A percentile compares a stretch with the other conserved stretches of the same genome.
Conservation (phyloP, 2,113 vertebrate genomes). For the Eubucco bourcierii region DNA sequence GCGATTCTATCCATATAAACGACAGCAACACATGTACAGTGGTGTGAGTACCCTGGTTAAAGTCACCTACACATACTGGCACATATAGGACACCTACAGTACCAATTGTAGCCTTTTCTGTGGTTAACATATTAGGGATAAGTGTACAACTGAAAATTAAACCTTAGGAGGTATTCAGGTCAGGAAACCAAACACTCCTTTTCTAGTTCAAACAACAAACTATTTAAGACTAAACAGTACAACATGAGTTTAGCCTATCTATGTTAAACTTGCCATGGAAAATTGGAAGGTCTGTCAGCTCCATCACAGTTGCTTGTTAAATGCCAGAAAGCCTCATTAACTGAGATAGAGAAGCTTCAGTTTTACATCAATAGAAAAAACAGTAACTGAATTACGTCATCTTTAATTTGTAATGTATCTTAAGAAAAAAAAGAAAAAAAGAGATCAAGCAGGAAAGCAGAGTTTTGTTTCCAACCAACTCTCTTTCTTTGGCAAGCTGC, state of each 20-base stretch:
- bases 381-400: not conserved
- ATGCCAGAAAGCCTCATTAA: not conserved
- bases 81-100: not conserved
- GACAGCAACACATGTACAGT: not conserved
- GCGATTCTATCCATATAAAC: not conserved
- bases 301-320: not conserved
- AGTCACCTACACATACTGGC: not conserved
- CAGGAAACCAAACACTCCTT: not conserved
- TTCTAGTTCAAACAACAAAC: not conserved
- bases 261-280: not conserved
- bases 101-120: not conserved
- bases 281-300: not conserved
- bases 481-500: constrained; percentile 39
- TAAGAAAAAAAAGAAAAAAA: not conserved
- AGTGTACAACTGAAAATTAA: not conserved
- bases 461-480: constrained; percentile 41
- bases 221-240: not conserved
- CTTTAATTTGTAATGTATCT: not conserved
- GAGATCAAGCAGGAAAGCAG: constrained; percentile 11
- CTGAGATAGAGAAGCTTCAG: not conserved
- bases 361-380: not conserved
- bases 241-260: not conserved
- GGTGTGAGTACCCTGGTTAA: not conserved
- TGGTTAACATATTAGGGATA: not conserved
- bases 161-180: not conserved